Evolutionary conservation across 2,113 vertebrate species (phyloP).

Genomic region (Sceloporus tristichus): DNA sequence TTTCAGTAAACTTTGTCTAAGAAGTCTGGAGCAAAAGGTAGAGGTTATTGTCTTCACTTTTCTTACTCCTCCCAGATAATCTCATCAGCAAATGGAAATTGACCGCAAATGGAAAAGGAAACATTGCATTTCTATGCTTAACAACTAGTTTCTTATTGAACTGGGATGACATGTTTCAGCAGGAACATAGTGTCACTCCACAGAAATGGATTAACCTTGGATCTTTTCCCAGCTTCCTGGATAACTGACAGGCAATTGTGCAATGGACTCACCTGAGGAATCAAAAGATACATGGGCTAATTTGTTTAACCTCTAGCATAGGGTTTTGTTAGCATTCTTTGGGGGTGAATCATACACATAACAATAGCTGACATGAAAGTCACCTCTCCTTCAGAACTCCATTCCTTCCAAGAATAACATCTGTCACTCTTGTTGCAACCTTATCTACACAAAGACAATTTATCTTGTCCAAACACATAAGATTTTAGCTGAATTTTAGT

Average conservation of each 20-base stretch:
- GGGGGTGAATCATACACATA: neutral
- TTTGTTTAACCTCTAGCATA: conserved; percentile 10
- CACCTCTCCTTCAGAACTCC: neutral
- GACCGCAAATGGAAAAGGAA: neutral
- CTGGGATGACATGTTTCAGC: neutral
- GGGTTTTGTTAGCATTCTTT: conserved; percentile 28
- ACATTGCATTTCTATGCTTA: neutral
- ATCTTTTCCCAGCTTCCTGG: neutral
- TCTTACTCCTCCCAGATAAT: neutral
- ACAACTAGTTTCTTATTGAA: neutral
- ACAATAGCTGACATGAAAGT: conserved; percentile 27
- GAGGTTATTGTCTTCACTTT: neutral
- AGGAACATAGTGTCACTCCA: neutral
- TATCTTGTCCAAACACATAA: conserved; percentile 22
- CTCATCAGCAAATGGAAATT: neutral
- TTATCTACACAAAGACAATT: conserved; percentile 13
- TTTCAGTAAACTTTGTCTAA: neutral
- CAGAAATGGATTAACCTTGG: conserved; percentile 8
- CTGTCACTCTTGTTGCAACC: conserved; percentile 11
- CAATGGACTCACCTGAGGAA: conserved; percentile 14
- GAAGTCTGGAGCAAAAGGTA: neutral
- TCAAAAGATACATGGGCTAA: conserved; percentile 25
- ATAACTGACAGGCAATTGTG: conserved; percentile 15
- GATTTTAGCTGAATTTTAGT: conserved; percentile 27
- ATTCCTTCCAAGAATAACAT: conserved; percentile 15